Evolutionary conservation across 2,888 invertebrate species (phyloP), one percentile per base, ranked within the genome.

Genomic region (Trachelus troglodyta): DNA sequence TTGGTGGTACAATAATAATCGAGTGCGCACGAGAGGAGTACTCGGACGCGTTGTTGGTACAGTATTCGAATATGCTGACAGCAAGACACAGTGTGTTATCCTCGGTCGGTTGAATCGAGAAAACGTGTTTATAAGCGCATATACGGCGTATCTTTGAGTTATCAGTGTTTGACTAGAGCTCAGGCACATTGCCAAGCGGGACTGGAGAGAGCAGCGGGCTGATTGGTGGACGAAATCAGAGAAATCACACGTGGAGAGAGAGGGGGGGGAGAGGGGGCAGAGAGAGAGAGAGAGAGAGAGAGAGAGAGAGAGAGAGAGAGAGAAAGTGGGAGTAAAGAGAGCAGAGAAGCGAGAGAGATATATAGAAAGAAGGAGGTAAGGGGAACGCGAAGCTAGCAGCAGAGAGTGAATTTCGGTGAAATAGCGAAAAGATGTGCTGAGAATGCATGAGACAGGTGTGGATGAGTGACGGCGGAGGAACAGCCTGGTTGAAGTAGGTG

Each of bases 261-360:
- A 78, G n/a, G 79, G 76, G 79, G 80, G 76, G 79, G 74, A 74
- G 71, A 73, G 69, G 71, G 75, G n/a, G n/a, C n/a, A 34, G 56
- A 34, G 77, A 40, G 37, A 71, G 40, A 75, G 74, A 75, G 68
- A 35, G 31, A 40, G 71, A 71, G 33, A 74, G 68, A 56, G n/a
- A 35, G 69, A 23, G 76, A 12, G 12, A 3, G 35, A 11, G 11
- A 3, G 35, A 35, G 35, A 35, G 35, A 40, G 40, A 79, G 78
- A 80, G 80, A 79, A 73, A 23, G 56, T 1, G 15, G 15, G 15
- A 40, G 15, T 1, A 40, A 3, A 15, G 40, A 1, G 40, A 15
- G 1, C 11, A 76, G 30, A 77, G 77, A 34, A 34, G 1, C 34
- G 11, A 79, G 76, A 77, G 78, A 80, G 80, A 79, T 75, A 80